Conservation (phyloP, 2,797 vertebrate species). For the Centroberyx gerrardi region DNA sequence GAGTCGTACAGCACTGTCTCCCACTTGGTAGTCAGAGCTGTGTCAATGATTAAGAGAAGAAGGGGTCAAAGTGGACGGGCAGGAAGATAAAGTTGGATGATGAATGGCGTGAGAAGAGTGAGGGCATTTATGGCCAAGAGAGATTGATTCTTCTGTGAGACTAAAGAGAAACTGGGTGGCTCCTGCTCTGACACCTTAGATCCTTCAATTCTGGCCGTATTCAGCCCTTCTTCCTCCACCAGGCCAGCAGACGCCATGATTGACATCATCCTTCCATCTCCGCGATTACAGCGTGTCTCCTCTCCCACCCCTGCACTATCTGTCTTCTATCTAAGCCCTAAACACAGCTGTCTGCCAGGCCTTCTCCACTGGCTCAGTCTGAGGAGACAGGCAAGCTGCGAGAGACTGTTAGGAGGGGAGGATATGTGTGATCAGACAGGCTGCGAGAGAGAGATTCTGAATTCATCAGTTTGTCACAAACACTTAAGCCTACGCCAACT, state of each 20-base stretch:
- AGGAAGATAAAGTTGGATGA: slow-evolving; percentile 67
- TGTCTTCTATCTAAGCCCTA: slow-evolving; percentile 55
- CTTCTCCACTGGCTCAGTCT: slow-evolving; percentile 40
- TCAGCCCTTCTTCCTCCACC: slow-evolving; percentile 37
- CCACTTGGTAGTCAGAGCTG: slow-evolving; percentile 43
- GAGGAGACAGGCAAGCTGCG: slow-evolving; percentile 26
- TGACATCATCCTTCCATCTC: slow-evolving; percentile 67
- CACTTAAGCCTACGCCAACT: slow-evolving; percentile 46
- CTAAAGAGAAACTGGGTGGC: slow-evolving; percentile 55
- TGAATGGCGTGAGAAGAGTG: slow-evolving; percentile 56
- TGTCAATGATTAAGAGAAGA: slow-evolving; percentile 64
- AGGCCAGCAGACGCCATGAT: slow-evolving; percentile 46
- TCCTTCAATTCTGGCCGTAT: slow-evolving; percentile 55
- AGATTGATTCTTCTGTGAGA: slow-evolving; percentile 67
- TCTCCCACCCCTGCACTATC: slow-evolving; percentile 56
- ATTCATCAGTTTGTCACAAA: slow-evolving; percentile 63
- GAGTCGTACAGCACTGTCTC: slow-evolving; percentile 27
- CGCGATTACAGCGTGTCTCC: slow-evolving; percentile 69
- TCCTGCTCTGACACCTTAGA: slow-evolving; percentile 67
- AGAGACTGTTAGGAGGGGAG: slow-evolving; percentile 43
- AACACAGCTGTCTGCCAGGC: slow-evolving; percentile 47
- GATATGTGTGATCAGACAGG: slow-evolving; percentile 43
- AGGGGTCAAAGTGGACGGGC: slow-evolving; percentile 61
- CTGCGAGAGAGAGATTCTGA: slow-evolving; percentile 48
- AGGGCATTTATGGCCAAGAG: slow-evolving; percentile 56